phyloP scores from a whole-genome alignment of 1,140 invertebrate genomes.

The Tetramorium parvispinum region DNA sequence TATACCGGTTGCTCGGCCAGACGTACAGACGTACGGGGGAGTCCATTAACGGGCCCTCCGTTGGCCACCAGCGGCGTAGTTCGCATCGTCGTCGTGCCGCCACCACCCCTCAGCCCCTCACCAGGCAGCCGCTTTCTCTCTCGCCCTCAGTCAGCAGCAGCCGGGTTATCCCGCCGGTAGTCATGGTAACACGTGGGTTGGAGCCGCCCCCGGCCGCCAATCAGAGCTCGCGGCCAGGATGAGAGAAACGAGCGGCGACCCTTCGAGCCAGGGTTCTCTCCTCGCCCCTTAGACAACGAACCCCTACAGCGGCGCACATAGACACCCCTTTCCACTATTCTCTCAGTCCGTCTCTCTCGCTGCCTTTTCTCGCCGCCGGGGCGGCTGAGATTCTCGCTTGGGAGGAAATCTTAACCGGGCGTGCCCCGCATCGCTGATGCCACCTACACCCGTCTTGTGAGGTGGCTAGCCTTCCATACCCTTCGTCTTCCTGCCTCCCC shows the following conservation, averaged over 20 bases:
- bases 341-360: slow-evolving; percentile 62
- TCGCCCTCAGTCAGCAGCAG: slow-evolving; percentile 70
- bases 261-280: slow-evolving; percentile 73
- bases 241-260: slow-evolving; percentile 85
- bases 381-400: slow-evolving; percentile 85
- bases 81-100: slow-evolving; percentile 67
- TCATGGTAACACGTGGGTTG: slow-evolving; percentile 86
- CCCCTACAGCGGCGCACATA: slow-evolving; percentile 32
- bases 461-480: slow-evolving; percentile 56
- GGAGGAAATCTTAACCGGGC: slow-evolving; percentile 86
- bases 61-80: slow-evolving; percentile 73
- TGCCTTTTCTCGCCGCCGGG: slow-evolving; percentile 72
- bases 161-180: slow-evolving; percentile 83
- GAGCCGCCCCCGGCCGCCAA: slow-evolving; percentile 84
- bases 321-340: slow-evolving; percentile 51
- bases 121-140: slow-evolving; percentile 46
- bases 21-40: slow-evolving; percentile 71
- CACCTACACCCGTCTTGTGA: slow-evolving; percentile 71
- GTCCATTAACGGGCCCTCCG: slow-evolving; percentile 80
- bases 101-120: not conserved
- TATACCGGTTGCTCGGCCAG: slow-evolving; percentile 58
- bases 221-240: slow-evolving; percentile 86
- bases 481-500: slow-evolving; percentile 55
- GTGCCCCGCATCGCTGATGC: slow-evolving; percentile 85
- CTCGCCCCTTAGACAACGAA: slow-evolving; percentile 40